Evolutionary conservation across 2,888 invertebrate species (phyloP).

Genomic region (Furcula furcula): DNA sequence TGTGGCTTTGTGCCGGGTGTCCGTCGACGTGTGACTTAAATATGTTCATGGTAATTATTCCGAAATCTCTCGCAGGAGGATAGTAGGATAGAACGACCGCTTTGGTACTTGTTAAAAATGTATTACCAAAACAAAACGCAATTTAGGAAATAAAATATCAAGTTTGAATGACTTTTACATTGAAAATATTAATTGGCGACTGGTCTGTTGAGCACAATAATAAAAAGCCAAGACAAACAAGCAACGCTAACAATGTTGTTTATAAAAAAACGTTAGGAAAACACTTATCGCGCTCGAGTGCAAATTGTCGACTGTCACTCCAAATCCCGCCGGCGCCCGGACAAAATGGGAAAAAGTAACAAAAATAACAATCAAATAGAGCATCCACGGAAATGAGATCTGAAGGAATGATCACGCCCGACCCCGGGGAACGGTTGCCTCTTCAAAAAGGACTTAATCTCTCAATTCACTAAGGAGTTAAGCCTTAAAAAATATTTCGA

Average conservation of each 20-base stretch:
- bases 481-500: conserved; percentile 81
- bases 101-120: neutral
- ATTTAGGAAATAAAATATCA: conserved; percentile 2
- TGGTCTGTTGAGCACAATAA: conserved; percentile 32
- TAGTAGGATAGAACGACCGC: neutral
- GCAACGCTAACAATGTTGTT: conserved; percentile 71
- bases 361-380: conserved; percentile 81
- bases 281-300: conserved; percentile 79
- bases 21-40: conserved; percentile 45
- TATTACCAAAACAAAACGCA: neutral
- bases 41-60: conserved; percentile 25
- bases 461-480: conserved; percentile 83
- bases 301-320: conserved; percentile 80
- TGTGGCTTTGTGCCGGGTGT: conserved; percentile 63
- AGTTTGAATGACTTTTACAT: conserved; percentile 11
- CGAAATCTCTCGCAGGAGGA: neutral
- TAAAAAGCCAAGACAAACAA: conserved; percentile 47
- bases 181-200: conserved; percentile 19
- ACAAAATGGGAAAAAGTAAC: conserved; percentile 73
- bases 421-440: conserved; percentile 83
- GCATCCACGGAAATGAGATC: conserved; percentile 80
- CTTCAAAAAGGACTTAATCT: conserved; percentile 83
- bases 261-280: conserved; percentile 69
- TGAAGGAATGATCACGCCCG: conserved; percentile 77
- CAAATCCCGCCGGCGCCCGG: conserved; percentile 64